Conservation (phyloP, 2,113 vertebrate species). For the Oriolus oriolus region DNA sequence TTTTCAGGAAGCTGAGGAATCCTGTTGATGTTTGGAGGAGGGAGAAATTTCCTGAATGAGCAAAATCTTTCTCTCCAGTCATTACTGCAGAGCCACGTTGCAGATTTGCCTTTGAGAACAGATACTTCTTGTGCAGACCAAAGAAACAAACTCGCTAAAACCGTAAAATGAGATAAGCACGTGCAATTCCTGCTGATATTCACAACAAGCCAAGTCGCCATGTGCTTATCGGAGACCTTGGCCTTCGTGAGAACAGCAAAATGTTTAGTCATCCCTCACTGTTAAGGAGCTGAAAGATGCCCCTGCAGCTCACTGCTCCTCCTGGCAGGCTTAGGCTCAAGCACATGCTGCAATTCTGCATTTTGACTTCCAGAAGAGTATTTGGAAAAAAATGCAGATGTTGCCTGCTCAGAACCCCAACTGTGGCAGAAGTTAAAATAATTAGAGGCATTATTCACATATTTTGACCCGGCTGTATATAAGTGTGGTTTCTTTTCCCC, state of each 20-base stretch:
- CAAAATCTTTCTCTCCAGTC: neutral
- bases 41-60: neutral
- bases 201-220: rapidly evolving
- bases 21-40: neutral
- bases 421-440: neutral
- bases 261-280: neutral
- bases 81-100: neutral
- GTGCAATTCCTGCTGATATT: neutral
- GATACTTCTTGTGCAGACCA: neutral
- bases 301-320: neutral
- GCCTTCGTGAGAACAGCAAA: neutral
- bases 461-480: neutral
- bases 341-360: neutral
- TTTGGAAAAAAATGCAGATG: neutral
- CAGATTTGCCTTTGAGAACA: neutral
- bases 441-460: neutral
- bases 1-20: constrained; percentile 15
- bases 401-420: neutral
- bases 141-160: neutral
- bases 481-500: neutral
- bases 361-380: neutral
- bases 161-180: neutral
- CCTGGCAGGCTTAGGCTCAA: neutral
- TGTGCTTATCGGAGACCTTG: neutral
- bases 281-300: neutral